Percentiles rank a stretch among this genome's conserved stretches.
Conservation (phyloP, 2,113 vertebrate species). For the Galbula dea region DNA sequence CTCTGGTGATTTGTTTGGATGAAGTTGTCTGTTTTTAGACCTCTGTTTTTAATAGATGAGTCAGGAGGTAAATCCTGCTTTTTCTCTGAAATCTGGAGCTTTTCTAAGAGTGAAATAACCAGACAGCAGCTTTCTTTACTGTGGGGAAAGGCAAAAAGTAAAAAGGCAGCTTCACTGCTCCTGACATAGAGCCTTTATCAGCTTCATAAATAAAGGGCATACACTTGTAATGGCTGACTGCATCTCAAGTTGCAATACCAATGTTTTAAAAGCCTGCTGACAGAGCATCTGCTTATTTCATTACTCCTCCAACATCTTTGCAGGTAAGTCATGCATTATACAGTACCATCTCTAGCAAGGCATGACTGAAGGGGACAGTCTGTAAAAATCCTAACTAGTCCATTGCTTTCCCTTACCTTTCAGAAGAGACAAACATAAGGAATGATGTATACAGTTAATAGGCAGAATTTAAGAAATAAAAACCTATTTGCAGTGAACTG, state of each 20-base stretch:
- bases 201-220: slow-evolving; percentile 49
- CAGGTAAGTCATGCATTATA: slow-evolving; percentile 38
- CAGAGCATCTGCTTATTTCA: slow-evolving; percentile 54
- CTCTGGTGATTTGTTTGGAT: background rate
- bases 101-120: background rate
- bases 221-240: slow-evolving; percentile 20
- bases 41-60: background rate
- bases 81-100: background rate
- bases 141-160: background rate
- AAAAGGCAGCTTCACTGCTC: background rate
- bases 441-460: background rate
- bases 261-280: slow-evolving; percentile 60
- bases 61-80: background rate
- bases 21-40: background rate
- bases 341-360: background rate
- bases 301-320: slow-evolving; percentile 26
- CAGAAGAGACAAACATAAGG: background rate
- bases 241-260: slow-evolving; percentile 53
- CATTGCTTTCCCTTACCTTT: background rate
- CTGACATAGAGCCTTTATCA: slow-evolving; percentile 16
- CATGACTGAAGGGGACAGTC: background rate
- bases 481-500: background rate
- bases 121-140: background rate
- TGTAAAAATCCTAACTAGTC: background rate
- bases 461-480: background rate